Evolutionary conservation across 2,113 vertebrate genomes (phyloP).

Genomic region (Rattus norvegicus): GRCr8 NC_086033.1:105873501-105874000

Average conservation of each 20-base stretch:
- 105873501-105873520: neutral
- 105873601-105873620: neutral
- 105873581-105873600: neutral
- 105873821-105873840: neutral
- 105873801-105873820: neutral
- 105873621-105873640: neutral
- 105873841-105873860: neutral
- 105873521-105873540: neutral
- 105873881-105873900: neutral
- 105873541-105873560: neutral
- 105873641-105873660: neutral
- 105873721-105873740: neutral
- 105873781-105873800: neutral
- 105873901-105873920: neutral
- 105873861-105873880: neutral
- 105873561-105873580: neutral
- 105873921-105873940: neutral
- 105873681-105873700: neutral
- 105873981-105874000: neutral
- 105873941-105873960: neutral
- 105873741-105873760: neutral
- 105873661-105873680: neutral
- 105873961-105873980: neutral
- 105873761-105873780: neutral
- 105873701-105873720: neutral